phyloP scores from a whole-genome alignment of 2,113 vertebrate genomes.

The Mormyrus iriodes region DNA sequence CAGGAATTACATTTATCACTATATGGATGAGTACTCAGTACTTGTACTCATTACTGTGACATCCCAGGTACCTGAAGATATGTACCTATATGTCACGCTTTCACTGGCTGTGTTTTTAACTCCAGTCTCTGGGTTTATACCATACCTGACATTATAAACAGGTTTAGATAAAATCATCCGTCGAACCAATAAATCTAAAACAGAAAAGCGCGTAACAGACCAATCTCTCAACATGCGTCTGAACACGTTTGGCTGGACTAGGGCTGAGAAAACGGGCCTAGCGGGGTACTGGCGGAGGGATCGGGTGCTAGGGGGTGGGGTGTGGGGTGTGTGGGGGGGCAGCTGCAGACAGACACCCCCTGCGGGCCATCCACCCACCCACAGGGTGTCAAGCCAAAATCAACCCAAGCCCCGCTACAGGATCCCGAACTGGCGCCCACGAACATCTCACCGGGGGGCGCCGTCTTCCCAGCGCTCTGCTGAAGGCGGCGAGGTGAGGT shows the following conservation, averaged over 20 bases:
- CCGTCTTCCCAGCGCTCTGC: neutral
- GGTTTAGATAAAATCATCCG: neutral
- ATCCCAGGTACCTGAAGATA: neutral
- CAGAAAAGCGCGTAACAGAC: neutral
- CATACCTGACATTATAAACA: neutral
- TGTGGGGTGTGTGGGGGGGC: neutral
- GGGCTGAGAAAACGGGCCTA: neutral
- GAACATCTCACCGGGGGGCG: neutral
- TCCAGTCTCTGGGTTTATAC: neutral
- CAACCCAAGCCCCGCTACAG: neutral
- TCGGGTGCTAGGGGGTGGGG: neutral
- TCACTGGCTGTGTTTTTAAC: neutral
- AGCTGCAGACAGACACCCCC: conserved; percentile 10
- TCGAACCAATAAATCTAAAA: neutral
- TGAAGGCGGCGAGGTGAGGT: neutral
- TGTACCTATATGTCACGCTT: neutral
- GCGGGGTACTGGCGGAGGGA: neutral
- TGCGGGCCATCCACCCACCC: neutral
- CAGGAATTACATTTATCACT: neutral
- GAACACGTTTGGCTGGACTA: neutral
- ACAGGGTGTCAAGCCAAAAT: neutral
- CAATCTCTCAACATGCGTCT: neutral
- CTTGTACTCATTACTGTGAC: neutral
- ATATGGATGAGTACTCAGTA: neutral
- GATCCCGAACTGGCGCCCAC: neutral